phyloP scores from a whole-genome alignment of 2,888 invertebrate genomes.

The Crepidodera aurea region DNA sequence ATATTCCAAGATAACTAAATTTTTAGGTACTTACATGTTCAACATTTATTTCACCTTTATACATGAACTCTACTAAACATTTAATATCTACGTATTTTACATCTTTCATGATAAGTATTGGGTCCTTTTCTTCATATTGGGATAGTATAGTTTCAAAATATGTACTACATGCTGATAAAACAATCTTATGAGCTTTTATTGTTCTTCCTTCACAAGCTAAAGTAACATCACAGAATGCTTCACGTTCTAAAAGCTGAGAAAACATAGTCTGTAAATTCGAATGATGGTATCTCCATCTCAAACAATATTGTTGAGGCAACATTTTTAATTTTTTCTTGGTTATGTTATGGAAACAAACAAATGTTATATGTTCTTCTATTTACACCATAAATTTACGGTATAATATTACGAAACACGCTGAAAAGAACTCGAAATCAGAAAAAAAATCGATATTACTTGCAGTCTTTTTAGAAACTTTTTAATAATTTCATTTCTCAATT shows the following conservation, averaged over 20 bases:
- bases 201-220: slow-evolving; percentile 86
- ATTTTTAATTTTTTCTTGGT: slow-evolving; percentile 61
- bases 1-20: too few species aligned
- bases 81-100: slow-evolving; percentile 89
- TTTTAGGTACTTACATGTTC: slow-evolving; percentile 78
- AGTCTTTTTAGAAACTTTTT: slow-evolving; percentile 53
- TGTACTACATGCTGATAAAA: slow-evolving; percentile 90
- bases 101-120: slow-evolving; percentile 87
- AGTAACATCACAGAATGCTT: slow-evolving; percentile 90
- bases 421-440: slow-evolving; percentile 56
- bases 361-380: slow-evolving; percentile 37
- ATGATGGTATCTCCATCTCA: slow-evolving; percentile 93
- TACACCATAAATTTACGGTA: slow-evolving; percentile 35
- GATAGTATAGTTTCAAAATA: slow-evolving; percentile 89
- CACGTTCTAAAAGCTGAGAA: slow-evolving; percentile 84
- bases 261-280: slow-evolving; percentile 90
- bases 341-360: slow-evolving; percentile 43
- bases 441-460: slow-evolving; percentile 58
- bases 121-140: slow-evolving; percentile 81
- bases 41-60: slow-evolving; percentile 94
- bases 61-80: slow-evolving; percentile 93
- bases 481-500: slow-evolving; percentile 49
- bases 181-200: slow-evolving; percentile 83
- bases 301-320: slow-evolving; percentile 89
- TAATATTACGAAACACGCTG: slow-evolving; percentile 54